These are phyloP conservation scores for Mastacembelus armatus DNA, from an alignment of 2,797 vertebrate species.

Conservation along the genomic window DNA sequence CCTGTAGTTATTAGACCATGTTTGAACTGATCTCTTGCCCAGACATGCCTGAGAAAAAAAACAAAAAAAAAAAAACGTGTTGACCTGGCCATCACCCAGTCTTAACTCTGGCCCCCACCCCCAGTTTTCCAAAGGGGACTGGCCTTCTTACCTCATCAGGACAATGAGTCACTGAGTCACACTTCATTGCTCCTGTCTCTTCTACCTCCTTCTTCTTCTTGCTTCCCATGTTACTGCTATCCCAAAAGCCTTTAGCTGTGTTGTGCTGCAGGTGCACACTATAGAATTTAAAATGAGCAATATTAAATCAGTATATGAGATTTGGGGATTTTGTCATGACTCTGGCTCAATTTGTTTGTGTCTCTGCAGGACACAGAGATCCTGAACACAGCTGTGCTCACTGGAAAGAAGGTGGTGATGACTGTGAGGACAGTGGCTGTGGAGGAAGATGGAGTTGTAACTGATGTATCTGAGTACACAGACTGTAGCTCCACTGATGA, in stretches of 20 bases:
- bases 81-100: conserved; percentile 39
- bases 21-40: conserved; percentile 36
- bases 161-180: conserved; percentile 39
- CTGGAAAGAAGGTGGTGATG: conserved; percentile 90
- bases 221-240: not conserved
- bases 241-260: not conserved
- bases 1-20: conserved; percentile 17
- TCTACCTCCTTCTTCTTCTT: conserved; percentile 3
- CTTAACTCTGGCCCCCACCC: conserved; percentile 24
- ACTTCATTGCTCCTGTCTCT: conserved; percentile 25
- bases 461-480: conserved; percentile 86
- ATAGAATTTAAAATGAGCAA: conserved; percentile 5
- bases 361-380: conserved; percentile 90
- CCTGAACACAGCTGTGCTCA: conserved; percentile 93
- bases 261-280: not conserved
- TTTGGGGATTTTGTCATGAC: not conserved
- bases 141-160: conserved; percentile 23
- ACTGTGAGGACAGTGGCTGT: conserved; percentile 90
- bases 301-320: not conserved
- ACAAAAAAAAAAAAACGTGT: no score
- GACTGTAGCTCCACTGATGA: conserved; percentile 92
- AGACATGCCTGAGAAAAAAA: no score
- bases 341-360: not conserved
- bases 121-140: conserved; percentile 17
- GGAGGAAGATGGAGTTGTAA: conserved; percentile 89